A percentile compares a stretch with the other conserved stretches of the same genome.
Conservation (phyloP, 2,888 invertebrate genomes). For the Agrochola circellaris region DNA sequence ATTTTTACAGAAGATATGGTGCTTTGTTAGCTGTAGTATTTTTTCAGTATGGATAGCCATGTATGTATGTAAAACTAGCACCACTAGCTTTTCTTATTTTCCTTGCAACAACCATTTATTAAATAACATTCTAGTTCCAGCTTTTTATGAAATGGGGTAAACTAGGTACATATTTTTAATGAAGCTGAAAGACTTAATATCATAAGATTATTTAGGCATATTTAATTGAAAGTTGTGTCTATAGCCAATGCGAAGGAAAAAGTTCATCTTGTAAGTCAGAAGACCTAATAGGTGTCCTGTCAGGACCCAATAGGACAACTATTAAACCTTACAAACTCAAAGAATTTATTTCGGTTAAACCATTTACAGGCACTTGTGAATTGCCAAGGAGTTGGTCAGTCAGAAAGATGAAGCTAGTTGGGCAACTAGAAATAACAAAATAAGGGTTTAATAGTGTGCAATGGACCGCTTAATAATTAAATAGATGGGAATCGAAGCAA, state of each 20-base stretch:
- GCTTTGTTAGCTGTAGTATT: neutral
- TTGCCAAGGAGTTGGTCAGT: no score
- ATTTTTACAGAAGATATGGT: neutral
- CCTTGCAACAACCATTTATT: neutral
- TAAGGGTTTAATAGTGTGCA: neutral
- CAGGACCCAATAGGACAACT: neutral
- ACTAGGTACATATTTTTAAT: neutral
- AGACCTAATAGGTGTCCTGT: neutral
- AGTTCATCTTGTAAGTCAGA: no score
- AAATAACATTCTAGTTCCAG: neutral
- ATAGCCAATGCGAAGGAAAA: neutral
- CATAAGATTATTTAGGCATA: neutral
- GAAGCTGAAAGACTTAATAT: neutral
- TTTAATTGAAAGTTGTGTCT: neutral
- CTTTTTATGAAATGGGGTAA: neutral
- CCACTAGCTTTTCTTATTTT: neutral
- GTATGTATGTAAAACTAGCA: neutral
- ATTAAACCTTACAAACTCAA: neutral
- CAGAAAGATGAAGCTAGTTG: neutral
- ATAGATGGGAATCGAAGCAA: neutral
- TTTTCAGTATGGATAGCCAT: neutral
- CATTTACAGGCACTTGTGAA: neutral
- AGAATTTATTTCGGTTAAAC: neutral
- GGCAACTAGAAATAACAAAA: no score
- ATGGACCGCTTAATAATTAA: conserved; percentile 3